Conservation (phyloP, 2,113 vertebrate genomes). For the Gnathonemus longibarbis region DNA sequence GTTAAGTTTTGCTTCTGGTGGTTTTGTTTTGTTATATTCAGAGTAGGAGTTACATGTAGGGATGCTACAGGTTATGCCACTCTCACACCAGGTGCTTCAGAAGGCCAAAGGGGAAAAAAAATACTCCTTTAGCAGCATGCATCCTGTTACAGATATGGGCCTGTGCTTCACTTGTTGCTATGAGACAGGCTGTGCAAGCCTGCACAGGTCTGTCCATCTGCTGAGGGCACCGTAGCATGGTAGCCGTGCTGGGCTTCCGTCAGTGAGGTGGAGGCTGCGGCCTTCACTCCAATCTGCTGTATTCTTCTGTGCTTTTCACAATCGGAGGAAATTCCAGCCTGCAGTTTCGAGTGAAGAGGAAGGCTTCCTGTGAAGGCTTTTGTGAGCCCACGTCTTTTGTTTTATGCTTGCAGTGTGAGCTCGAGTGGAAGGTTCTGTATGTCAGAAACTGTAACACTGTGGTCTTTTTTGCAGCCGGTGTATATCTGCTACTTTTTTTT, state of each 20-base stretch:
- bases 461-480: background rate
- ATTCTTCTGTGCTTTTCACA: slow-evolving; percentile 3
- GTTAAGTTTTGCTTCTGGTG: background rate
- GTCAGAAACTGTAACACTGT: background rate
- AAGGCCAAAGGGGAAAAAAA: background rate
- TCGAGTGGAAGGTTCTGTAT: background rate
- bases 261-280: slow-evolving; percentile 31
- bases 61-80: background rate
- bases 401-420: background rate
- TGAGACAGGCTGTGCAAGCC: slow-evolving; percentile 44
- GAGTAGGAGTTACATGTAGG: background rate
- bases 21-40: background rate
- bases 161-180: slow-evolving; percentile 63
- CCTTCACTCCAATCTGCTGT: background rate
- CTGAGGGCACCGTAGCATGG: slow-evolving; percentile 42
- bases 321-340: slow-evolving; percentile 9
- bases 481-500: background rate
- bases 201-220: slow-evolving; percentile 44
- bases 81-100: background rate
- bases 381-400: background rate
- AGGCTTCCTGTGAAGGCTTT: slow-evolving; percentile 8
- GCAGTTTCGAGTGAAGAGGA: slow-evolving; percentile 8
- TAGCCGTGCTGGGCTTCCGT: slow-evolving; percentile 53
- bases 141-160: slow-evolving; percentile 20
- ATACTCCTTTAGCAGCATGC: background rate